Evolutionary conservation across 92 coral and sea anemone species (phyloP).

Genomic region (Metridium senile): DNA sequence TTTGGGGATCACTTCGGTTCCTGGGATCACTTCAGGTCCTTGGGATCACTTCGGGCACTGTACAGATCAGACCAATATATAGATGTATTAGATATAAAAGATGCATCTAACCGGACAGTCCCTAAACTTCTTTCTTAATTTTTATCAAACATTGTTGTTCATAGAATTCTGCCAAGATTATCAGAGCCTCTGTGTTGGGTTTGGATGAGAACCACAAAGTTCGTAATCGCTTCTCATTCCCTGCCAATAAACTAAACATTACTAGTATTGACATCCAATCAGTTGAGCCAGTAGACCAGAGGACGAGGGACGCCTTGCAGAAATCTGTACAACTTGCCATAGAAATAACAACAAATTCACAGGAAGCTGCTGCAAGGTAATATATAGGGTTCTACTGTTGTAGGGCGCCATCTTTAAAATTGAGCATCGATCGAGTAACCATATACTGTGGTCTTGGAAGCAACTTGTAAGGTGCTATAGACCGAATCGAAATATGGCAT

Average conservation of each 20-base stretch:
- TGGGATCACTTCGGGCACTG: no score
- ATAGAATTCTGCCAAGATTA: conserved; percentile 98
- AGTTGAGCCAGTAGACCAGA: conserved; percentile 99
- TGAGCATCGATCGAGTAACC: no score
- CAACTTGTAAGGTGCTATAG: no score
- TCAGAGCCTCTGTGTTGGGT: conserved; percentile 96
- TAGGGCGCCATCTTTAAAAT: no score
- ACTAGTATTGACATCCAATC: conserved; percentile 99
- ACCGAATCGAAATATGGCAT: no score
- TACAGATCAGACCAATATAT: no score
- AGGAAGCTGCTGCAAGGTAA: conserved; percentile 98
- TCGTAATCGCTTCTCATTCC: conserved; percentile 90
- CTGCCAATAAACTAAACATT: conserved; percentile 90
- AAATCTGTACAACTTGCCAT: conserved; percentile 98
- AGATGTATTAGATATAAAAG: neutral
- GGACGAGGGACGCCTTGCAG: conserved; percentile 95
- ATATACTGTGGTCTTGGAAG: no score
- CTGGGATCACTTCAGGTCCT: no score
- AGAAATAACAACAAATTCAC: conserved; percentile 98
- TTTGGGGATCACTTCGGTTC: no score
- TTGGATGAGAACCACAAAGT: conserved; percentile 94
- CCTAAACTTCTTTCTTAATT: no score
- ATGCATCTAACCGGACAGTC: no score
- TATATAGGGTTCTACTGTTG: no score
- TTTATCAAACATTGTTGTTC: neutral